Evolutionary conservation across 2,888 invertebrate species (phyloP), one percentile per base, ranked within the genome.

Genomic region (Ophion ventricosus): DNA sequence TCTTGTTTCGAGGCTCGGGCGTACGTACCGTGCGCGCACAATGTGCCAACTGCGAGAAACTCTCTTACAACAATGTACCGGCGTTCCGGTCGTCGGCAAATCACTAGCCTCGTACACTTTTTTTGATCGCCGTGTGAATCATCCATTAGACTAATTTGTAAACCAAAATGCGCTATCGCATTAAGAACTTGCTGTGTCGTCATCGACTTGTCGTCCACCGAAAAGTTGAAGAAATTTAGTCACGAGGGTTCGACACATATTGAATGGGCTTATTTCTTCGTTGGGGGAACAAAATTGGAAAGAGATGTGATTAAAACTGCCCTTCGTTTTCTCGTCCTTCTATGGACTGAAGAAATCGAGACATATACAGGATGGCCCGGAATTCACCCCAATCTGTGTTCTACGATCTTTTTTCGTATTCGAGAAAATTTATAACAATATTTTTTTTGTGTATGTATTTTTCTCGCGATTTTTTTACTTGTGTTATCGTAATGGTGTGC

Each of bases 1-100:
- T 85, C 87, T 82, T 87, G 83, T 86, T 79, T 84, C 87, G 85
- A 88, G 82, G 56, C 78, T 85, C 69, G 76, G 75, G 8, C 20
- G 57, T 23, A 23, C 57, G 86, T 59, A 80, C 25, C 63, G 54
- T 29, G 57, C 35, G 57, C 35, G 26, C 61, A 73, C 59, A 76
- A 67, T 67, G 66, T 67, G 43, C 80, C 83, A 83, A 86, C 84
- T 85, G 43, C 80, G 79, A 79, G 78, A 82, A 87, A 87, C 49
- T 49, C 49, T 49, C 78, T 56, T 76, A 86, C 83, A 80, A 85
- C 82, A 84, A 86, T 86, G 86, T 87, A 88, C 87, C 86, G 87
- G 87, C 74, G 81, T 82, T 85, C 84, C 84, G 84, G 76, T 82
- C 72, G 74, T 57, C 79, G 67, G 40, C 75, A 26, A 79, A 79